Conservation (phyloP, 2,888 invertebrate species). For the Trissoscelio sp. region DNA sequence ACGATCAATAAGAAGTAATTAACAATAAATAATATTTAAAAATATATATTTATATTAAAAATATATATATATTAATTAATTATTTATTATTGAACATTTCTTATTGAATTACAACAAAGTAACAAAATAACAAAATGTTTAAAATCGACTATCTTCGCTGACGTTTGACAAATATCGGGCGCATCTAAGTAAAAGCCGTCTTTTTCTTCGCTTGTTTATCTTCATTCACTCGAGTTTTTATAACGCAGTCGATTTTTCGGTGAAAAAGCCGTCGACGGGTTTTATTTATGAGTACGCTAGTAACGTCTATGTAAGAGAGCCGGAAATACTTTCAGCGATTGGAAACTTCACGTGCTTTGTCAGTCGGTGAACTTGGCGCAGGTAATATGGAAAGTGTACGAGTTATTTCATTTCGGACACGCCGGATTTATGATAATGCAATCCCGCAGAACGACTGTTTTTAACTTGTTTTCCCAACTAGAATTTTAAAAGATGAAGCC, state of each 20-base stretch:
- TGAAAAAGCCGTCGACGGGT: slow-evolving; percentile 29
- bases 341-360: slow-evolving; percentile 53
- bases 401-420: slow-evolving; percentile 34
- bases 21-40: no score
- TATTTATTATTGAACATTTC: no score
- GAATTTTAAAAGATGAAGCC: neutral
- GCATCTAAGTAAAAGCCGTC: slow-evolving; percentile 7
- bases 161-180: slow-evolving; percentile 1
- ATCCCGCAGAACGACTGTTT: slow-evolving; percentile 3
- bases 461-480: neutral
- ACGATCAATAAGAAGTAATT: no score
- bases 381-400: slow-evolving; percentile 47
- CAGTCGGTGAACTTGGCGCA: slow-evolving; percentile 41
- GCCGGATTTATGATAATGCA: slow-evolving; percentile 2
- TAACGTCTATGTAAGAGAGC: slow-evolving; percentile 12
- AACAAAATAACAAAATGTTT: no score
- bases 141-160: no score
- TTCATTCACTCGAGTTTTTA: slow-evolving; percentile 10
- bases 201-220: slow-evolving; percentile 34
- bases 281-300: slow-evolving; percentile 51
- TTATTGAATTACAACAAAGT: no score
- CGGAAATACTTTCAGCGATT: slow-evolving; percentile 45
- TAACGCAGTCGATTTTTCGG: slow-evolving; percentile 41
- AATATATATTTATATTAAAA: no score
- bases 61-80: no score